Percentiles rank a stretch among this genome's conserved stretches.
Evolutionary conservation across 1,140 invertebrate species (phyloP).

Genomic region (Lineus longissimus): DNA sequence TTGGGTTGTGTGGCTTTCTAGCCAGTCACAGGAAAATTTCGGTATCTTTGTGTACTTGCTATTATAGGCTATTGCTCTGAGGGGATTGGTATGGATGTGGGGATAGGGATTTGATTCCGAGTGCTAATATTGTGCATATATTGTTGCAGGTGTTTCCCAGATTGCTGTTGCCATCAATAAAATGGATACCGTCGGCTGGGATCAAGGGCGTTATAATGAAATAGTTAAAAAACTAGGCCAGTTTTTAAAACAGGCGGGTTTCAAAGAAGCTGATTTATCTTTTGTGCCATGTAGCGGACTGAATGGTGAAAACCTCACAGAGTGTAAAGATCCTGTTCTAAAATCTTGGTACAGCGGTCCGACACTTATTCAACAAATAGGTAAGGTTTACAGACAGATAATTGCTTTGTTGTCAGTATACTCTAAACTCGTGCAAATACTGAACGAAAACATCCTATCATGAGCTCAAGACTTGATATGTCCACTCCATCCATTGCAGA

Average conservation of each 20-base stretch:
- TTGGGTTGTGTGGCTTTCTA: no score
- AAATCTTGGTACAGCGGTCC: conserved; percentile 82
- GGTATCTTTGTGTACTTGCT: no score
- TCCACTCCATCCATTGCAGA: conserved; percentile 31
- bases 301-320: conserved; percentile 85
- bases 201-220: conserved; percentile 75
- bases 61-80: no score
- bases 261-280: conserved; percentile 78
- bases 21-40: no score
- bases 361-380: conserved; percentile 76
- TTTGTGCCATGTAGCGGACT: conserved; percentile 96
- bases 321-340: conserved; percentile 66
- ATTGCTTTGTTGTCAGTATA: not conserved
- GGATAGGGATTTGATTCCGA: no score
- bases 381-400: conserved; percentile 47
- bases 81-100: no score
- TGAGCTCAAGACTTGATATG: no score
- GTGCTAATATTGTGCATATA: no score
- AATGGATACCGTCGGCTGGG: conserved; percentile 59
- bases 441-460: no score
- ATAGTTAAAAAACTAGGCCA: conserved; percentile 77
- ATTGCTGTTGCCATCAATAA: conserved; percentile 62
- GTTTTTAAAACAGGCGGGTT: conserved; percentile 96
- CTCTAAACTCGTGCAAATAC: not conserved
- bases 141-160: conserved; percentile 69